Percentiles rank a stretch among this genome's conserved stretches.
Evolutionary conservation across 1,140 invertebrate species (phyloP).

Genomic region (Calliopsis andreniformis): DNA sequence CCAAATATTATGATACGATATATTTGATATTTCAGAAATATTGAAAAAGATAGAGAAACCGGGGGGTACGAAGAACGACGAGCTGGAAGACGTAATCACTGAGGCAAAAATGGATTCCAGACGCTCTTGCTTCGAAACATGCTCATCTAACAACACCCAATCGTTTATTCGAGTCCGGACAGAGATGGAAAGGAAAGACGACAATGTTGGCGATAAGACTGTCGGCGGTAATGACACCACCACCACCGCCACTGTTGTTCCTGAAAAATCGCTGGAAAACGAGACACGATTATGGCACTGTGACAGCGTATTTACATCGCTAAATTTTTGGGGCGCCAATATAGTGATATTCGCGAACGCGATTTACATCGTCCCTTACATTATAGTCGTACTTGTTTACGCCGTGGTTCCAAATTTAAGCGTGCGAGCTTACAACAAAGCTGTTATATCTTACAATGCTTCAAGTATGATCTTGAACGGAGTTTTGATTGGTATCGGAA

Average conservation of each 20-base stretch:
- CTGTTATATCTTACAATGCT: conserved; percentile 62
- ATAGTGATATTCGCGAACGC: conserved; percentile 68
- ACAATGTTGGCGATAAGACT: background rate
- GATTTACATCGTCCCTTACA: conserved; percentile 69
- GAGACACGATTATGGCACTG: conserved; percentile 43
- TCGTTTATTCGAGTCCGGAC: no score
- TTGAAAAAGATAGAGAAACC: background rate
- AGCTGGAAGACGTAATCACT: background rate
- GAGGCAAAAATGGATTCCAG: background rate
- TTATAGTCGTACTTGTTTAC: conserved; percentile 66
- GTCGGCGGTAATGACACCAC: no score
- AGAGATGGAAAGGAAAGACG: background rate
- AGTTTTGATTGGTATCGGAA: conserved; percentile 59
- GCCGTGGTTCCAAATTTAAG: conserved; percentile 52
- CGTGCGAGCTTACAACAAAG: conserved; percentile 67
- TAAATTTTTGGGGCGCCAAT: conserved; percentile 70
- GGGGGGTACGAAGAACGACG: background rate
- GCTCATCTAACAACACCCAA: background rate
- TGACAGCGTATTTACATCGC: conserved; percentile 59
- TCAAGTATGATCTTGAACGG: conserved; percentile 59
- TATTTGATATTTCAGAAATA: conserved; percentile 6
- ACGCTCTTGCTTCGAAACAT: background rate
- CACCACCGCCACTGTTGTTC: no score
- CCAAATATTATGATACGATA: background rate
- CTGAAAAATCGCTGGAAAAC: background rate